Evolutionary conservation across 1,140 invertebrate species (phyloP).

Genomic region (Pseudomyrmex pallidus): DNA sequence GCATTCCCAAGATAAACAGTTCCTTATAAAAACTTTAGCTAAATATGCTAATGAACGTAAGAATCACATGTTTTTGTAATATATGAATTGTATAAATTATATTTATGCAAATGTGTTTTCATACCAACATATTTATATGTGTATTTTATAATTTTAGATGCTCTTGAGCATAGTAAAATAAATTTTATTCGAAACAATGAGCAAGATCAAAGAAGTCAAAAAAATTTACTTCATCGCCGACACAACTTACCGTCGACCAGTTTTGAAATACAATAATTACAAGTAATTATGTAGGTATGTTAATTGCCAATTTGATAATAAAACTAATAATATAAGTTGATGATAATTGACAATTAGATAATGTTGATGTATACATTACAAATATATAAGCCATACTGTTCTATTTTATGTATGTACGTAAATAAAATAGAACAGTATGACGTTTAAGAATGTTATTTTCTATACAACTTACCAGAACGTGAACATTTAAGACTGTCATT

Average conservation of each 20-base stretch:
- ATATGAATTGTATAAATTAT: not conserved
- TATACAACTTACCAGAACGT: conserved; percentile 9
- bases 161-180: not conserved
- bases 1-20: conserved; percentile 91
- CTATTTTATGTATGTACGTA: not conserved
- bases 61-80: conserved; percentile 42
- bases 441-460: not conserved
- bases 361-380: no score
- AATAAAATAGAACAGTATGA: no score
- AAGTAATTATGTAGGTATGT: not conserved
- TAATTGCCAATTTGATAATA: conserved; percentile 1
- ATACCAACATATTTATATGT: conserved; percentile 5
- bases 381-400: no score
- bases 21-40: conserved; percentile 87
- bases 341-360: no score
- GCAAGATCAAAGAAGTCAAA: not conserved
- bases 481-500: not conserved
- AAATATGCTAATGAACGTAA: conserved; percentile 81
- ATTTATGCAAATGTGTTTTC: not conserved
- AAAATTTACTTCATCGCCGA: conserved; percentile 6
- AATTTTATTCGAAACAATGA: conserved; percentile 1
- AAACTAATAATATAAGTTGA: no score
- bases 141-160: not conserved
- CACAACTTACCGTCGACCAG: conserved; percentile 41
- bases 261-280: conserved; percentile 8